Base-by-base conservation (phyloP, 2,888 invertebrate species). In the Panzeria rudis region DNA sequence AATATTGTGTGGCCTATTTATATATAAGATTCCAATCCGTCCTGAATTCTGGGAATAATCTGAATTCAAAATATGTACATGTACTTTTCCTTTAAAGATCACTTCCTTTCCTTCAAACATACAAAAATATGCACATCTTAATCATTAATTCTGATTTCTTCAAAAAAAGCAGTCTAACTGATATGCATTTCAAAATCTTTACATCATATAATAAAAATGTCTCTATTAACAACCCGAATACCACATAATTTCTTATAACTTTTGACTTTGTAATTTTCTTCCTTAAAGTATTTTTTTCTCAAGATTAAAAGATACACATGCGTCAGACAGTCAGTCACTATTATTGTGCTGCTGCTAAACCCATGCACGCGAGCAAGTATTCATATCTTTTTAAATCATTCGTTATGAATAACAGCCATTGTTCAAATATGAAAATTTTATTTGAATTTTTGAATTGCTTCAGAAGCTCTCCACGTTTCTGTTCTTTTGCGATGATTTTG, bases 391-490 rank as follows among this genome's bases (percentile, higher is more conserved):
- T n/a, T 44, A 38, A 81, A 15, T 71, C 64, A 82, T 76, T 71
- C 82, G 38, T 71, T 76, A 82, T 77, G 82, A 82, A 77, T 82
- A 76, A 50, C 76, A 77, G 64, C 76, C 38, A 77, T 76, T 82
- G 82, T 82, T 77, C 62, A 47, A 71, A 56, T 47, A 76, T 76
- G 47, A 76, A 71, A 17, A 50, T 56, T 64, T 38, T 32, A 59
- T 77, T 71, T 82, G 23, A 82, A 56, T 64, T 71, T 77, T 50
- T 77, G 35, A 64, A 66, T 62, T 76, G 76, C 71, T 77, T 44
- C 77, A 64, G 82, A 82, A 77, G 71, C 64, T 69, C 59, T 38
- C 4, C 41, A 56, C 54, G 29, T 61, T 52, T 15, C 20, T 35
- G 20, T 78, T 61, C 29, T 61, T 25, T 47, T 41, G 2, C 32